These are phyloP conservation scores for Enoplosus armatus DNA, from an alignment of 2,797 vertebrate species.

Conservation along the genomic window DNA sequence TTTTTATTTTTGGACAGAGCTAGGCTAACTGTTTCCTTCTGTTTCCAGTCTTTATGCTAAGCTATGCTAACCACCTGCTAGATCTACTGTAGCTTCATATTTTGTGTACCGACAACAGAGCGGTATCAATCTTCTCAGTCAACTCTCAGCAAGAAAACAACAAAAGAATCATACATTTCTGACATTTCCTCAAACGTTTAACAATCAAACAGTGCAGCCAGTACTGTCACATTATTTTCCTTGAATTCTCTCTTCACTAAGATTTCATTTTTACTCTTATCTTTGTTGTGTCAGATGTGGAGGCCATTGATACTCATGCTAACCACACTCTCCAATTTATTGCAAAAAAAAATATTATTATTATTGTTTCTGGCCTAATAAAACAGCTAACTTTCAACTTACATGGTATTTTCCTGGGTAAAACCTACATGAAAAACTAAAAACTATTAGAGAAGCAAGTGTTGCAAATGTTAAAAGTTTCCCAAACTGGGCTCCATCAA, in stretches of 20 bases:
- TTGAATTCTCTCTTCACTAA: neutral
- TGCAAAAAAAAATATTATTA: no score
- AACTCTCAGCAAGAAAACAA: neutral
- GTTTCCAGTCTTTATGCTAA: slow-evolving; percentile 5
- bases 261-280: neutral
- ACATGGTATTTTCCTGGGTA: neutral
- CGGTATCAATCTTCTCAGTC: neutral
- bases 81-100: neutral
- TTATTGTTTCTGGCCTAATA: neutral
- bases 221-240: neutral
- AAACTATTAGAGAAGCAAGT: neutral
- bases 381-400: neutral
- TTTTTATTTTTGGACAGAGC: neutral
- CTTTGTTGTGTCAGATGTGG: neutral
- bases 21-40: neutral
- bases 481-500: neutral
- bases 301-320: neutral
- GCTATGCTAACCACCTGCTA: neutral
- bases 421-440: neutral
- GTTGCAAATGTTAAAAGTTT: neutral
- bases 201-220: neutral
- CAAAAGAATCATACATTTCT: neutral
- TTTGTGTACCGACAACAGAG: neutral
- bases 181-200: neutral
- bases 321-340: neutral